Base-by-base conservation (phyloP, 2,888 invertebrate genomes). In the Hybos culiciformis region DNA sequence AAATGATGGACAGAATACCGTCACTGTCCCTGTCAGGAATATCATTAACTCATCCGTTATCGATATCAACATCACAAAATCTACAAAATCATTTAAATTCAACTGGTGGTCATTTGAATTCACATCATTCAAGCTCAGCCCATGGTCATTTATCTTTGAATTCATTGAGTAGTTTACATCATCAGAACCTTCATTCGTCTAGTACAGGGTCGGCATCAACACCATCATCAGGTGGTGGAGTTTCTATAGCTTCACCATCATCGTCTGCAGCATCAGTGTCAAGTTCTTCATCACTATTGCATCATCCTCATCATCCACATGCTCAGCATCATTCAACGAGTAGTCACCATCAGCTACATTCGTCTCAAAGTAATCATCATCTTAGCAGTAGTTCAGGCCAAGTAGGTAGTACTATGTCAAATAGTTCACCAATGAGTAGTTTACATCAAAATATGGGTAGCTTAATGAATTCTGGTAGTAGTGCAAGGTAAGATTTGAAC, bases 1-100 rank as follows among this genome's bases (percentile, higher is more conserved):
- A 58, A 58, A 66, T 66, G 67, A 66, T 66, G 66, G 66, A 66
- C 58, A 61, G 67, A 53, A 63, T 66, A 54, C 66, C 67, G 56
- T 63, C 67, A 45, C 50, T 66, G 51, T 62, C 66, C 51, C 58
- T 66, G 46, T 61, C 66, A 48, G 67, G 67, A 53, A 56, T 66
- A 56, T 63, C 66, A 53, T 59, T 66, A 51, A 60, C 67, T 44
- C 66, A 66, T 59, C 66, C 67, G 48, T 54, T 61, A 41, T 57
- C 60, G 51, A 57, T 58, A 47, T 56, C 59, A 45, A 55, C 56
- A 26, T 55, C 56, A 44, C 57, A 57, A 48, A 53, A 53, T 48
- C 48, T 65, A 44, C 60, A 63, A 51, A 59, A 59, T 51, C 66
- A 66, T 51, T 54, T 65, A 48, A 59, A 58, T 46, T 58, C 60